Evolutionary conservation across 2,113 vertebrate species (phyloP).

Genomic region (Burhinus bistriatus): DNA sequence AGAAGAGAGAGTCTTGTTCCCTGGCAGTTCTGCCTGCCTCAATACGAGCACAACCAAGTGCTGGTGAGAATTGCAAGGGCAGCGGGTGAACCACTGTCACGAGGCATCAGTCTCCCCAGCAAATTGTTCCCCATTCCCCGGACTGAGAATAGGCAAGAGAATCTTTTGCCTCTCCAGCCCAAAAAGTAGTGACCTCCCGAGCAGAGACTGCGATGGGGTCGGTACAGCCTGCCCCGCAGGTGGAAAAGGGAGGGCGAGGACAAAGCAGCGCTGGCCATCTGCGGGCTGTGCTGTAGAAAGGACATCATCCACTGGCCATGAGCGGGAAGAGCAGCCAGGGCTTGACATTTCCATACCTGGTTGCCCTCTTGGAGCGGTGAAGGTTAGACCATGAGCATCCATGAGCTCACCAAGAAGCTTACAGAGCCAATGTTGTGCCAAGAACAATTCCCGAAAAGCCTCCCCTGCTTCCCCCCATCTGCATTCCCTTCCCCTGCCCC

Average conservation of each 20-base stretch:
- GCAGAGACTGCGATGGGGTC: fast-evolving
- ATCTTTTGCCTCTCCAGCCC: background rate
- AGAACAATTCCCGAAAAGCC: constrained; percentile 29
- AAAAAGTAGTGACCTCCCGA: fast-evolving
- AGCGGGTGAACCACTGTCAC: background rate
- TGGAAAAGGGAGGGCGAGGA: background rate
- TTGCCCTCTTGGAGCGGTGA: background rate
- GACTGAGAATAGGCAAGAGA: background rate
- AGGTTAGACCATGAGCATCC: background rate
- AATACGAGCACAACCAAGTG: fast-evolving
- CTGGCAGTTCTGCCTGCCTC: background rate
- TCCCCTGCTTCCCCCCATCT: constrained; percentile 41
- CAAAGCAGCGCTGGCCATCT: fast-evolving
- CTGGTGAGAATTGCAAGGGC: background rate
- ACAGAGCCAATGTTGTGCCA: fast-evolving
- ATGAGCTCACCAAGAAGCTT: fast-evolving
- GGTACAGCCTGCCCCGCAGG: fast-evolving
- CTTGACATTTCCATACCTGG: background rate
- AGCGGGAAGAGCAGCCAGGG: background rate
- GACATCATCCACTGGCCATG: fast-evolving
- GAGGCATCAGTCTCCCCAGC: background rate
- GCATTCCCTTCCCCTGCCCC: background rate
- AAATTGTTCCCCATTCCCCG: background rate
- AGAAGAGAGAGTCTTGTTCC: background rate
- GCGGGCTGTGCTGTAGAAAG: background rate